Conservation (phyloP, 2,888 invertebrate species). For the Drosophila bunnanda region DNA sequence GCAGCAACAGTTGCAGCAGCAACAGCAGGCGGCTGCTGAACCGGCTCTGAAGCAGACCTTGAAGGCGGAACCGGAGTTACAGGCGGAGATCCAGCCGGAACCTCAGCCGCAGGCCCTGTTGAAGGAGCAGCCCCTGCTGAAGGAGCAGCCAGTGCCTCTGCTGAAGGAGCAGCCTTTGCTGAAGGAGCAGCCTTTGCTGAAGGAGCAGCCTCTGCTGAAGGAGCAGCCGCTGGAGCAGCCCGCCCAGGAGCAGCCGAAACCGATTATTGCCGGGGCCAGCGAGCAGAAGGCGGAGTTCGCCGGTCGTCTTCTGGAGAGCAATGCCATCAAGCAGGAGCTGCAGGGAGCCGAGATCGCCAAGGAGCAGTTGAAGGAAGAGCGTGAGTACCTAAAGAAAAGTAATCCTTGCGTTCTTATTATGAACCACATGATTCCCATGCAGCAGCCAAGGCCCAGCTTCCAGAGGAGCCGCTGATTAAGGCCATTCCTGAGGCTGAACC, state of each 20-base stretch:
- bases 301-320: constrained; percentile 70
- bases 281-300: constrained; percentile 67
- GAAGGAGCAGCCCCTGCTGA: constrained; percentile 41
- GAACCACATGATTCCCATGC: not conserved
- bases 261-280: constrained; percentile 55
- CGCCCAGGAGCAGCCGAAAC: constrained; percentile 22
- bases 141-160: constrained; percentile 37
- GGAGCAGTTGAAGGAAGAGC: constrained; percentile 52
- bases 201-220: constrained; percentile 11
- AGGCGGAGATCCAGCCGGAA: constrained; percentile 25
- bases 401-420: not conserved
- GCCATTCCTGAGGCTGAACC: constrained; percentile 23
- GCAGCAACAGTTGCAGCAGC: constrained; percentile 10
- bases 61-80: constrained; percentile 16
- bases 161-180: constrained; percentile 34
- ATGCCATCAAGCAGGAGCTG: constrained; percentile 64
- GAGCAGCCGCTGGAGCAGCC: constrained; percentile 38
- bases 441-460: constrained; percentile 39
- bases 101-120: constrained; percentile 17
- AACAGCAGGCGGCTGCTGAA: constrained; percentile 9
- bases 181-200: constrained; percentile 14
- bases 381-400: constrained; percentile 41
- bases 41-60: constrained; percentile 24
- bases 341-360: constrained; percentile 46
- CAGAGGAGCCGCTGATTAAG: constrained; percentile 53